Evolutionary conservation across 2,888 invertebrate genomes (phyloP).

Genomic region (Petrophora chlorosata): DNA sequence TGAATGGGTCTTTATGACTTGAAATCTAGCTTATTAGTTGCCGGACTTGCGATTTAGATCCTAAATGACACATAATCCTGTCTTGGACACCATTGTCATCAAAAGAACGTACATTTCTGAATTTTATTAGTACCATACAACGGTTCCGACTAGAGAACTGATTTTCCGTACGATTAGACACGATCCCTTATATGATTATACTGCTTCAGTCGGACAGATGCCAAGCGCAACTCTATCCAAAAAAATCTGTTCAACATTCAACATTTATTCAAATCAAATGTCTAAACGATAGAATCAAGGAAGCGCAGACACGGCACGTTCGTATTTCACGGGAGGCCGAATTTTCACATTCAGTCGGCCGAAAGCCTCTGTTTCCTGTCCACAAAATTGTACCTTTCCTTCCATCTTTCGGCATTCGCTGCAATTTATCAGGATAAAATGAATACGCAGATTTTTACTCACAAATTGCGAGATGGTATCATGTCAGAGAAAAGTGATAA

Average conservation of each 20-base stretch:
- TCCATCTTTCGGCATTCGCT: constrained; percentile 33
- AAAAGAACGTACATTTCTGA: no score
- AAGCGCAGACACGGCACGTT: constrained; percentile 21
- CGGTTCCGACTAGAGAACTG: no score
- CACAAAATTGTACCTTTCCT: constrained; percentile 35
- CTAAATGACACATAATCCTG: no score
- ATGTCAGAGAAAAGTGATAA: constrained; percentile 25
- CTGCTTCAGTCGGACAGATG: no score
- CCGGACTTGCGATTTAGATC: no score
- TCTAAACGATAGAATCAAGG: constrained; percentile 13
- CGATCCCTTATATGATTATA: no score
- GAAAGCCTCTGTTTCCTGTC: constrained; percentile 37
- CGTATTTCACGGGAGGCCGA: constrained; percentile 27
- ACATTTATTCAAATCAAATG: constrained; percentile 18
- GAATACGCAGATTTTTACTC: constrained; percentile 42
- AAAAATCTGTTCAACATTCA: constrained; percentile 10
- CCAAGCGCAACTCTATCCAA: background rate
- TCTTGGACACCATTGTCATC: no score
- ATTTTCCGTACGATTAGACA: no score
- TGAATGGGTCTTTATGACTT: no score
- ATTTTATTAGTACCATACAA: no score
- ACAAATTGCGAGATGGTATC: constrained; percentile 29
- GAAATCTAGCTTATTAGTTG: no score
- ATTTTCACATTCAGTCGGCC: constrained; percentile 35
- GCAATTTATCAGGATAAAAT: constrained; percentile 51